Evolutionary conservation across 2,797 vertebrate species (phyloP).

Genomic region (Anableps anableps): DNA sequence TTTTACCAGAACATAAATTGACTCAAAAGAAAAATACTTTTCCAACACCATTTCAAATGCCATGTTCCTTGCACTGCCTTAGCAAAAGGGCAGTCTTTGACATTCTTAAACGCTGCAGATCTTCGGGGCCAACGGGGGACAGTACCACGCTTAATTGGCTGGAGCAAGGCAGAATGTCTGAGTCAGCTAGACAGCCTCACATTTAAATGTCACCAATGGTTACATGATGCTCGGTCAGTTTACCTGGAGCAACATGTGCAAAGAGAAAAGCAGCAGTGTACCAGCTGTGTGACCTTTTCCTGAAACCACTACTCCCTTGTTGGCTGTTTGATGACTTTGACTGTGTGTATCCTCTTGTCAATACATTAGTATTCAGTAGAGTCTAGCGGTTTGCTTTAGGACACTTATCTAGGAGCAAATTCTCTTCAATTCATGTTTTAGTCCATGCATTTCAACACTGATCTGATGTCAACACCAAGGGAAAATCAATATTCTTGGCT

Average conservation of each 20-base stretch:
- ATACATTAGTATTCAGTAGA: neutral
- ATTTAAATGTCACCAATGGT: constrained; percentile 77
- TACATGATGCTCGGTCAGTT: constrained; percentile 47
- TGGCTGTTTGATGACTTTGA: constrained; percentile 19
- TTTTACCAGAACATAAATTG: constrained; percentile 29
- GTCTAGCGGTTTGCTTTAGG: neutral
- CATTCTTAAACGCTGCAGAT: constrained; percentile 65
- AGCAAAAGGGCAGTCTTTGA: constrained; percentile 64
- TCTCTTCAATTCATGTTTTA: neutral
- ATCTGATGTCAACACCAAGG: neutral
- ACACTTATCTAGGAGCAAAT: neutral
- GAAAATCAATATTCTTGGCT: neutral
- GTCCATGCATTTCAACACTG: neutral
- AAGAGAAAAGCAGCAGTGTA: constrained; percentile 22
- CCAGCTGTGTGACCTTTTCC: constrained; percentile 61
- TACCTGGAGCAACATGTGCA: constrained; percentile 46
- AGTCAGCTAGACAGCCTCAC: constrained; percentile 57
- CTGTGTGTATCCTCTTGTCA: neutral
- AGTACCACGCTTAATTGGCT: constrained; percentile 68
- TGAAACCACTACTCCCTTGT: constrained; percentile 33
- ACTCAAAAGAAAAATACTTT: constrained; percentile 29
- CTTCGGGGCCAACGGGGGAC: constrained; percentile 38
- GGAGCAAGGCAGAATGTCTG: constrained; percentile 46
- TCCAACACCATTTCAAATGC: constrained; percentile 71
- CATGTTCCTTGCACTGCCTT: constrained; percentile 40